phyloP scores from a whole-genome alignment of 1,140 invertebrate genomes.

The Paramacrobiotus metropolitanus region DNA sequence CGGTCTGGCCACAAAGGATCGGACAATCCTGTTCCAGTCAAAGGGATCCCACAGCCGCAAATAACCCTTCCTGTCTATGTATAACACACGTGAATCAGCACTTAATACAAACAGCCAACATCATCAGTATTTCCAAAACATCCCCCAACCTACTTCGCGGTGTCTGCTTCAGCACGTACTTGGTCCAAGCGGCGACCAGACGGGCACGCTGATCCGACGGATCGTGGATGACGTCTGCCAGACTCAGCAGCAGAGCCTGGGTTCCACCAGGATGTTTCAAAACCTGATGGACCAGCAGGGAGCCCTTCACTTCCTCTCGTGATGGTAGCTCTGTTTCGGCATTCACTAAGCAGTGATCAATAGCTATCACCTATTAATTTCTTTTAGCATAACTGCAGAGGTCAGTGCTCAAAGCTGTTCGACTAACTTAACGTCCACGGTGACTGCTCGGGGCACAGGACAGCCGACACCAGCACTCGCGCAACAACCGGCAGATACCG shows the following conservation, averaged over 20 bases:
- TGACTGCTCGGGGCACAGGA: neutral
- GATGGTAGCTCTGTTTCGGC: neutral
- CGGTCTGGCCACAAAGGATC: too few relatives aligned
- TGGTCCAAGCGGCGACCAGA: neutral
- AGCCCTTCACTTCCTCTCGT: neutral
- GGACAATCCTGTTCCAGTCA: too few relatives aligned
- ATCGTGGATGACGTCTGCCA: neutral
- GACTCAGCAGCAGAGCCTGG: neutral
- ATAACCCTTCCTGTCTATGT: neutral
- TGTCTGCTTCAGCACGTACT: neutral
- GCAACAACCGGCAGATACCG: neutral
- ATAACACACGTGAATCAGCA: too few relatives aligned
- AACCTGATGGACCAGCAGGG: neutral
- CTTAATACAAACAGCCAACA: too few relatives aligned
- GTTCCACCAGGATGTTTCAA: neutral
- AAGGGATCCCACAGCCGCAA: neutral
- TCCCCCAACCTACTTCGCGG: neutral
- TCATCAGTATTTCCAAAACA: too few relatives aligned
- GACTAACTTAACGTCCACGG: too few relatives aligned
- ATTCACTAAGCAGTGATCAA: neutral
- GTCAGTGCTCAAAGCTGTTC: neutral
- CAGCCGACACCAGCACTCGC: neutral
- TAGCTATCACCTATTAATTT: neutral
- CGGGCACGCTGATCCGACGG: neutral
- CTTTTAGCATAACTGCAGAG: neutral